Evolutionary conservation across 2,888 invertebrate genomes (phyloP), one percentile per base, ranked within the genome.

Genomic region (Leptopilina syphax): DNA sequence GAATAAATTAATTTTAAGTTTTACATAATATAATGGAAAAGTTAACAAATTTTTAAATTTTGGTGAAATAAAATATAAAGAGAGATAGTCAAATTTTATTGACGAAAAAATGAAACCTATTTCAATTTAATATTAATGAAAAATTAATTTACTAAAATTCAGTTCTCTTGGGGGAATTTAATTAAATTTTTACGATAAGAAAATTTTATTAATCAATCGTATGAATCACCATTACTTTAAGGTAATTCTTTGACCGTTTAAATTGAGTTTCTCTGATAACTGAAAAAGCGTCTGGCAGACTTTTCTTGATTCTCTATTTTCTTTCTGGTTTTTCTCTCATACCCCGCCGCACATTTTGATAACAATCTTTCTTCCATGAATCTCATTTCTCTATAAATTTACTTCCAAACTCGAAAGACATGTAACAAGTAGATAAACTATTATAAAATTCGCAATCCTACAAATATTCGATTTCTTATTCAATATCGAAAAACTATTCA

Each of bases 361-460:
- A 18, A 18, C 60, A 60, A 60, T 60, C 60, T 60, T 60, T 60
- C 60, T 60, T n/a, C 60, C 8, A 60, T 60, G 60, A 60, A 60
- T 60, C 60, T 60, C 60, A 60, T 18, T 60, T 60, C 18, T 60
- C 60, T 60, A 60, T 60, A 60, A 60, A 60, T 60, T 63, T 63
- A 24, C 63, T 63, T 63, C 24, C 63, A 63, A 63, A 63, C n/a
- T 63, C 63, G 18, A 63, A 63, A 63, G 63, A 63, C 24, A 63
- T 60, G 60, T 60, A 13, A 13, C 60, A n/a, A 60, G n/a, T 7
- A 60, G 60, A 4, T n/a, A 60, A 60, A 63, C 63, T 63, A 24
- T 63, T 63, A 60, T 44, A 44, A 63, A 63, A 68, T 68, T 68
- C 6, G 18, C n/a, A 6, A 9, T 8, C 0, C 9, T 18, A 44